A percentile compares a stretch with the other conserved stretches of the same genome.
Evolutionary conservation across 2,888 invertebrate genomes (phyloP).

Genomic region (Xiphydria camelus): DNA sequence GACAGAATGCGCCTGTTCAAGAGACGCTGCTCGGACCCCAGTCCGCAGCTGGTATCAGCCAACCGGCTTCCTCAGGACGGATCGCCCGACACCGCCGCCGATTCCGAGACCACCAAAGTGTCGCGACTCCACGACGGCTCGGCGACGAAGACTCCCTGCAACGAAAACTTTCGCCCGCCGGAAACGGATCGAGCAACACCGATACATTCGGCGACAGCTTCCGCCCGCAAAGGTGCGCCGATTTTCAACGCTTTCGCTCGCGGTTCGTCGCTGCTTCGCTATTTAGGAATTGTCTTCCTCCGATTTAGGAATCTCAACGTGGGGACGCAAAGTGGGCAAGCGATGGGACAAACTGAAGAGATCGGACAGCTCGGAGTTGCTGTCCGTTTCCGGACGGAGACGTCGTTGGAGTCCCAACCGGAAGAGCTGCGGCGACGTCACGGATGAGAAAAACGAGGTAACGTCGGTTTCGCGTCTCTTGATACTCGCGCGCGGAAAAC

Average conservation of each 20-base stretch:
- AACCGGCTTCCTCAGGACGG: constrained; percentile 45
- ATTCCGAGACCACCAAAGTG: constrained; percentile 9
- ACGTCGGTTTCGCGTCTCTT: no score
- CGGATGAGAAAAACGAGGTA: constrained; percentile 37
- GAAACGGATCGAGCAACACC: constrained; percentile 29
- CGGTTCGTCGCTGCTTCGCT: constrained; percentile 1
- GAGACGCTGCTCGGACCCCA: constrained; percentile 62
- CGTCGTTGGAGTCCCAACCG: constrained; percentile 59
- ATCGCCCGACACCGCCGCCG: constrained; percentile 4
- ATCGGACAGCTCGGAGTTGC: constrained; percentile 63
- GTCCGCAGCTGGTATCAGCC: constrained; percentile 62
- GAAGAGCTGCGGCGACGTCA: constrained; percentile 26
- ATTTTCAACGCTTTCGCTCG: not conserved
- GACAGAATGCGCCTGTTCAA: constrained; percentile 61
- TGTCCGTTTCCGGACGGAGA: constrained; percentile 55
- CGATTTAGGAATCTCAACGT: constrained; percentile 62
- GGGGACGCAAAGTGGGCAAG: constrained; percentile 65
- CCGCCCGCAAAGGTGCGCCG: constrained; percentile 47
- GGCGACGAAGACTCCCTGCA: constrained; percentile 11
- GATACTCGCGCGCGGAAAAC: no score
- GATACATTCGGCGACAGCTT: constrained; percentile 41
- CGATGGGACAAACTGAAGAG: constrained; percentile 66
- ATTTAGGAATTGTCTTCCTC: constrained; percentile 2
- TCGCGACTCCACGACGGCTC: constrained; percentile 13
- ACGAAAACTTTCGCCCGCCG: constrained; percentile 19